phyloP scores from a whole-genome alignment of 2,113 vertebrate genomes.

The Sisor rabdophorus region DNA sequence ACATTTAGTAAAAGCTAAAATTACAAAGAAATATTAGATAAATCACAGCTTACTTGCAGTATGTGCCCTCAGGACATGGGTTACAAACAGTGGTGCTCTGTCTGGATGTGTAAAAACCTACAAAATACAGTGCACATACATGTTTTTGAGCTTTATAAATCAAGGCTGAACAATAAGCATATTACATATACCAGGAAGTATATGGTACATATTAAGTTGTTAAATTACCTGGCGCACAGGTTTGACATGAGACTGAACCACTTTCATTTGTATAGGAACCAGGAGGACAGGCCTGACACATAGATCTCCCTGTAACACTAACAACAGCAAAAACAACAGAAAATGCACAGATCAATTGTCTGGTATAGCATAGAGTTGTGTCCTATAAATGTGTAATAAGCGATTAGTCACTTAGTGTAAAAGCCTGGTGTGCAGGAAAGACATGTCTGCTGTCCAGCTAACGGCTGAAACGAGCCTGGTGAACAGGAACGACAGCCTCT shows the following conservation, averaged over 20 bases:
- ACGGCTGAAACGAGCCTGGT: slow-evolving; percentile 73
- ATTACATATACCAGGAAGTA: neutral
- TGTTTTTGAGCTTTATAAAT: slow-evolving; percentile 3
- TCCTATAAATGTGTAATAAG: neutral
- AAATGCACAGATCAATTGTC: neutral
- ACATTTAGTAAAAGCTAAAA: neutral
- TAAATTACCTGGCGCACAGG: slow-evolving; percentile 71
- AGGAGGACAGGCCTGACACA: slow-evolving; percentile 70
- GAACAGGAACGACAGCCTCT: slow-evolving; percentile 69
- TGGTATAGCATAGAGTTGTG: neutral
- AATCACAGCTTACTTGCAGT: slow-evolving; percentile 77
- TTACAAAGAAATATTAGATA: neutral
- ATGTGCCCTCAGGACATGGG: slow-evolving; percentile 72
- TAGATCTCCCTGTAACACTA: slow-evolving; percentile 68
- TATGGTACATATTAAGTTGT: neutral
- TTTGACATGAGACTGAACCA: slow-evolving; percentile 66
- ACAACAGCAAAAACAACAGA: slow-evolving; percentile 5
- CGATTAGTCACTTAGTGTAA: slow-evolving; percentile 71
- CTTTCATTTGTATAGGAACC: slow-evolving; percentile 71
- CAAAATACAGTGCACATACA: neutral
- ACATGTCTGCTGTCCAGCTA: slow-evolving; percentile 67
- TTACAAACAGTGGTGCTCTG: slow-evolving; percentile 69
- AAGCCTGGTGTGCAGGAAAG: slow-evolving; percentile 71
- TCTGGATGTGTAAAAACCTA: slow-evolving; percentile 73
- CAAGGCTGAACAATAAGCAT: neutral